phyloP scores from a whole-genome alignment of 2,113 vertebrate genomes.

The Chloroceryle aenea region DNA sequence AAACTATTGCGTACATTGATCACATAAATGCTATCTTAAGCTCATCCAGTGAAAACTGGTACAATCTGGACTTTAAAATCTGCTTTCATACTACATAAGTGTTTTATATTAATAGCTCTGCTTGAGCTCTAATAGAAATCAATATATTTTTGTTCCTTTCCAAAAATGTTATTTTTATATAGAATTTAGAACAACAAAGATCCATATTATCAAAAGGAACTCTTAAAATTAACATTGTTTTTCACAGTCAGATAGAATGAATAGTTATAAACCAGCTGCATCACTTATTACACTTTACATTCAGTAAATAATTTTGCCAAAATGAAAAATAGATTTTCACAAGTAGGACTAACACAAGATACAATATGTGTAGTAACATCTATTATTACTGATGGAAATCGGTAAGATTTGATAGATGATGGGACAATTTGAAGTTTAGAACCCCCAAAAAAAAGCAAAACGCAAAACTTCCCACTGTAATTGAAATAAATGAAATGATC shows the following conservation, averaged over 20 bases:
- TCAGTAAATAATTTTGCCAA: not conserved
- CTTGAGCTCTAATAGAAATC: not conserved
- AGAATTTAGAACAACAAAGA: not conserved
- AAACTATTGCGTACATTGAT: not conserved
- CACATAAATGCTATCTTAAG: not conserved
- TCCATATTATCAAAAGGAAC: not conserved
- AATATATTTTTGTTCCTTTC: not conserved
- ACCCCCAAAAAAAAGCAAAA: not conserved
- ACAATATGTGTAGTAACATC: not conserved
- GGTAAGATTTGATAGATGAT: not conserved
- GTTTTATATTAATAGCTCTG: not conserved
- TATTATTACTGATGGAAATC: not conserved
- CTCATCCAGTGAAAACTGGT: not conserved
- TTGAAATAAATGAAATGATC: rapidly evolving
- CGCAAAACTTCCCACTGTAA: not conserved
- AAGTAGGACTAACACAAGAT: not conserved
- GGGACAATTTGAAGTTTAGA: rapidly evolving
- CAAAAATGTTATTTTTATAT: not conserved
- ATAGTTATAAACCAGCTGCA: not conserved
- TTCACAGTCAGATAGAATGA: not conserved
- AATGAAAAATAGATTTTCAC: not conserved
- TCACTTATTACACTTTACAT: not conserved
- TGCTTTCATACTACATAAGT: not conserved
- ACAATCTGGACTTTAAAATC: not conserved
- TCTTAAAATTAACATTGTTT: not conserved